phyloP scores from a whole-genome alignment of 2,113 vertebrate species.

The Gadus macrocephalus region DNA sequence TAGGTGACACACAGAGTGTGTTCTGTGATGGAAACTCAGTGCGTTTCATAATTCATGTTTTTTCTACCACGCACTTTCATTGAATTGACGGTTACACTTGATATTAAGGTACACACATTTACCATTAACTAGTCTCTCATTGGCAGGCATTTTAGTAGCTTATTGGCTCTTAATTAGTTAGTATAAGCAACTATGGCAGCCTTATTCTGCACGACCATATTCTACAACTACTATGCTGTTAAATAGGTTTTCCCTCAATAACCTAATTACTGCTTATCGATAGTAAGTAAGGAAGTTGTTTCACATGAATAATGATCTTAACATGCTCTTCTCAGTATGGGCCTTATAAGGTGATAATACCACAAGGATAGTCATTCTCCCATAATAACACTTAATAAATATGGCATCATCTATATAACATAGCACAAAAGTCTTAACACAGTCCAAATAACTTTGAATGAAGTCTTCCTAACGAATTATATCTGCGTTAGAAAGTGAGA shows the following conservation, averaged over 20 bases:
- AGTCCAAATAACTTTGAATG: neutral
- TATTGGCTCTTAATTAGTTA: neutral
- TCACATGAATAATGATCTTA: neutral
- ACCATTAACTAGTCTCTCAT: neutral
- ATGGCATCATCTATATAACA: neutral
- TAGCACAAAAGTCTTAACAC: neutral
- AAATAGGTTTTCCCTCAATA: neutral
- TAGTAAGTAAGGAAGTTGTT: neutral
- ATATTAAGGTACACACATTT: neutral
- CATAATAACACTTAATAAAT: slow-evolving; percentile 1
- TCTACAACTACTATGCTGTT: neutral
- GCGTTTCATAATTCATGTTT: no score
- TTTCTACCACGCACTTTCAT: no score
- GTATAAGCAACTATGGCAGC: neutral
- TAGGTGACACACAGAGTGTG: no score
- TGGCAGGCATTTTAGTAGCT: neutral
- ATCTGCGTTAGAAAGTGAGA: neutral
- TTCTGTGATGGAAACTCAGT: no score
- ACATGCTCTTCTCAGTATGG: neutral
- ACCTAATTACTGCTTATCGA: neutral
- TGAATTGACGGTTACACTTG: no score
- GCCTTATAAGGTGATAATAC: neutral
- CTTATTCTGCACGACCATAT: neutral
- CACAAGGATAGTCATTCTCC: neutral
- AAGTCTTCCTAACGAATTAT: neutral